Base-by-base conservation (phyloP, 2,797 vertebrate genomes). In the Halcyon smyrnensis region DNA sequence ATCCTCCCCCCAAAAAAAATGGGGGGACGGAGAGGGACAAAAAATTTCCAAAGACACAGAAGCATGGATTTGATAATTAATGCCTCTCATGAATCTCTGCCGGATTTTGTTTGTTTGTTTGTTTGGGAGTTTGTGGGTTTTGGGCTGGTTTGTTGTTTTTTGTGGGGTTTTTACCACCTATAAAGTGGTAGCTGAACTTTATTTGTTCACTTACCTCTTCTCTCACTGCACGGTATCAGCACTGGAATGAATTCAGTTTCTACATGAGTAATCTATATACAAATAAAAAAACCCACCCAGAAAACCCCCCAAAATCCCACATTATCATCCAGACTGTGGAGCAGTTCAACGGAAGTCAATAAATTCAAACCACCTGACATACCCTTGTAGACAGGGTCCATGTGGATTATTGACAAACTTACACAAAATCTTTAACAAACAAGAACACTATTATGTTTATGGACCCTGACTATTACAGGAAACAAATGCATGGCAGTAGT, bases 281-380 rank as follows among this genome's bases (percentile, higher is more conserved):
- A 5, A 77, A 46, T n/a, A 13, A 15, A 64, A 81, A 56, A 50
- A 50, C 0, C 5, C 7, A 34, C 13, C 6, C 37, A 53, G 23
- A 45, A 28, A 5, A 2, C 2, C 12, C 5, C 12, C 6, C 4
- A 18, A n/a, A 17, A 14, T 25, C 46, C 34, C 18, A 21, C 1
- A 2, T 43, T 30, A 84, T 53, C 20, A 73, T 30, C n/a, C 5
- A 57, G 27, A 32, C 43, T 24, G 27, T 43, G 34, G 16, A 51
- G 12, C 12, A 77, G 27, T 59, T 77, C 13, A 19, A 4, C 37
- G 41, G 16, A 81, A 82, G 43, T 57, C 41, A 71, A 54, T 48
- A 69, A 24, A 51, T 62, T 41, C 64, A 67, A 37, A 23, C 9
- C 12, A 27, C 7, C 2, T 45, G 62, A 87, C 17, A n/a, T 24